Evolutionary conservation across 1,140 invertebrate genomes (phyloP), one percentile per base, ranked within the genome.

Genomic region (Akabosia matsudoensis): DNA sequence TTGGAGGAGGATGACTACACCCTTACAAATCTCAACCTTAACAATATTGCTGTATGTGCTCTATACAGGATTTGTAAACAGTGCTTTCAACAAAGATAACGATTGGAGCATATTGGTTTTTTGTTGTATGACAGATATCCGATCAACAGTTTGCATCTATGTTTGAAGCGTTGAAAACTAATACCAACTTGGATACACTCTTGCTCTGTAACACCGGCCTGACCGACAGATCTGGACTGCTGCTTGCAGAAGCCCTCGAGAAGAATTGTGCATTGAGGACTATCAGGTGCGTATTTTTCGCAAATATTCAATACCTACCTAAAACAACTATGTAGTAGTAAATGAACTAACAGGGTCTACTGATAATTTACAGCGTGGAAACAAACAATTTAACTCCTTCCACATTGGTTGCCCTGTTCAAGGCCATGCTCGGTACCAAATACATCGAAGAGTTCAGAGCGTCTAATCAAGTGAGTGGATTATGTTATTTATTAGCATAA

Each of bases 191-290:
- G 82, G 94, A 97, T 87, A 92, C 91, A 64, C 86, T 99, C 76
- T 93, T 91, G 83, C 89, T 99, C 85, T 93, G 95, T 77, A 98
- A 98, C 86, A 94, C 95, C 13, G 93, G 94, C 37, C 89, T 98
- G 75, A 93, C 90, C 72, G 97, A 99, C 86, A 90, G 90, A 84
- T 91, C 92, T 80, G 95, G 93, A 70, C 87, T 91, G 83, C 89
- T 90, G 84, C 86, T 98, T 82, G 92, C 92, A 74, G 92, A 94
- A 83, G 92, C 93, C 37, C 87, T 99, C 74, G 89, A 92, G 84
- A 91, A 90, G 79, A 98, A 97, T 88, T 91, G 90, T 83, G 91
- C 92, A 72, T 87, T 99, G 79, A 90, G 92, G 85, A 92, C 94
- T 82, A 87, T 98, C 82, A 98, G 97, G 89, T 90, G 83, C 85